Evolutionary conservation across 2,797 vertebrate genomes (phyloP).

Genomic region (Poecilia gillii): DNA sequence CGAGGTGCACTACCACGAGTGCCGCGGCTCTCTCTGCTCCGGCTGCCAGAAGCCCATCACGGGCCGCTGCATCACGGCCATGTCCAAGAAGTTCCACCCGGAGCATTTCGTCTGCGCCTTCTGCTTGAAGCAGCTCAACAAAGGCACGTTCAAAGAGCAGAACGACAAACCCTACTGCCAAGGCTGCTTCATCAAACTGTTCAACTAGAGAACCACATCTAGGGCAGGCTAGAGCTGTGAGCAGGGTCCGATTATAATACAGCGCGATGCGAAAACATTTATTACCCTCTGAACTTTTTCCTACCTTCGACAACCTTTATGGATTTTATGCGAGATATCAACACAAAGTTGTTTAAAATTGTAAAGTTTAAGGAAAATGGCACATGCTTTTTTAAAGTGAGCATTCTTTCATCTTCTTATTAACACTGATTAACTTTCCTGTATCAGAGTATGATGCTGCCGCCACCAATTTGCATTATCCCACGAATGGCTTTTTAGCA

Average conservation of each 20-base stretch:
- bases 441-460: background rate
- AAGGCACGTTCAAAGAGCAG: constrained; percentile 99
- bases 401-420: background rate
- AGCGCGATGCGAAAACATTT: background rate
- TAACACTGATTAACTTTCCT: background rate
- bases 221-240: constrained; percentile 17
- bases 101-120: constrained; percentile 99
- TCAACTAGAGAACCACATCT: constrained; percentile 70
- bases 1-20: constrained; percentile 97
- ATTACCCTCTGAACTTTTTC: background rate
- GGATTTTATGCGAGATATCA: background rate
- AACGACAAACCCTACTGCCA: constrained; percentile 99
- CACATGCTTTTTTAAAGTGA: background rate
- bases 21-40: constrained; percentile 94
- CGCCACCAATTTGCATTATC: background rate
- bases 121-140: constrained; percentile 99
- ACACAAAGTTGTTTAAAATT: background rate
- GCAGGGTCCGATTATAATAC: background rate
- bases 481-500: background rate
- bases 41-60: constrained; percentile 99
- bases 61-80: constrained; percentile 97
- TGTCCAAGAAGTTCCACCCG: constrained; percentile 98
- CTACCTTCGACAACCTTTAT: background rate
- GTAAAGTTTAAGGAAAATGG: background rate
- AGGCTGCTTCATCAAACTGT: constrained; percentile 97